Percentiles rank a stretch among this genome's conserved stretches.
phyloP scores from a whole-genome alignment of 2,113 vertebrate genomes.

The Cariama cristata region DNA sequence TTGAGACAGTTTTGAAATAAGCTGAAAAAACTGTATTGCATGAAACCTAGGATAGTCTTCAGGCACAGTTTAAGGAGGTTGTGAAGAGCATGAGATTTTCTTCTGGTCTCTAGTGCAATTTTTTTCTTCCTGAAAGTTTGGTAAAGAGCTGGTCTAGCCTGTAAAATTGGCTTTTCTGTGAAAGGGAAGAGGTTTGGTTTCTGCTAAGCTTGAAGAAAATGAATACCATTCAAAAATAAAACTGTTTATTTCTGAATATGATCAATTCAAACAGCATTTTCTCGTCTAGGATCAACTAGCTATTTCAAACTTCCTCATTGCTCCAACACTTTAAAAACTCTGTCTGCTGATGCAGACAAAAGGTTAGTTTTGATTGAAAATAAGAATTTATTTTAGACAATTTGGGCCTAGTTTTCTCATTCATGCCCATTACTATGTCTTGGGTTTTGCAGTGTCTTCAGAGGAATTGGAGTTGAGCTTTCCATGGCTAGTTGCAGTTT shows the following conservation, averaged over 20 bases:
- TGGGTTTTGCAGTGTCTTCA: not conserved
- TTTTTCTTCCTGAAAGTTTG: not conserved
- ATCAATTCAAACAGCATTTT: not conserved
- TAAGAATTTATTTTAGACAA: not conserved
- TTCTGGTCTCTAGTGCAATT: not conserved
- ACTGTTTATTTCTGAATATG: not conserved
- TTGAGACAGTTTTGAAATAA: not conserved
- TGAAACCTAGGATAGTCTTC: not conserved
- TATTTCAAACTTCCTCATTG: not conserved
- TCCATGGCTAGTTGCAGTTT: not conserved
- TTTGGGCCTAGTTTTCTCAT: not conserved
- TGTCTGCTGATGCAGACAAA: not conserved
- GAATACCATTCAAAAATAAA: not conserved
- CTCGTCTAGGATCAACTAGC: not conserved
- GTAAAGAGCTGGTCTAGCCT: not conserved
- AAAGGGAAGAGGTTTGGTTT: not conserved
- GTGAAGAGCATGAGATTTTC: not conserved
- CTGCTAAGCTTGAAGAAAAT: not conserved
- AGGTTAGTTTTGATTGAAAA: not conserved
- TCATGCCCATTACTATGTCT: fast-evolving
- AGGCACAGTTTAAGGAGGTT: not conserved
- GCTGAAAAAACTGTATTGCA: not conserved
- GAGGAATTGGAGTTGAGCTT: not conserved
- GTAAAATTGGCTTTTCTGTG: not conserved
- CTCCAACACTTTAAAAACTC: not conserved